Evolutionary conservation across 2,888 invertebrate genomes (phyloP).

Genomic region (Cephus spinipes): DNA sequence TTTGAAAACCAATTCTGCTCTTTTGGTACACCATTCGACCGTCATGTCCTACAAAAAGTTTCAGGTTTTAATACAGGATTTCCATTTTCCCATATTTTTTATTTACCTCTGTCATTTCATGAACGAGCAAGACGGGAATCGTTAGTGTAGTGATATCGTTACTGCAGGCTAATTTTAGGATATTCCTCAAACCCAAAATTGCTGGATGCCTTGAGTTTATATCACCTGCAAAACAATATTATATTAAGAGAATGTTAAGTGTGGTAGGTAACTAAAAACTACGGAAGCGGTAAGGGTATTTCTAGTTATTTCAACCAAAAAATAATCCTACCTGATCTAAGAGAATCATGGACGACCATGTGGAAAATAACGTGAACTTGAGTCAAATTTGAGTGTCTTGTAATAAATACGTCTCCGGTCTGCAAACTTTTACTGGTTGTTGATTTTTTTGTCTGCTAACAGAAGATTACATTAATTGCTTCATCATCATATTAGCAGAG

Average conservation of each 20-base stretch:
- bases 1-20: slow-evolving; percentile 97
- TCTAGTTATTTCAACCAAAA: background rate
- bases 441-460: slow-evolving; percentile 57
- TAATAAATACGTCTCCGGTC: slow-evolving; percentile 88
- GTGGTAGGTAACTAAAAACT: background rate
- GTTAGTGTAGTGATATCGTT: slow-evolving; percentile 94
- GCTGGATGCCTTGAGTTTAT: slow-evolving; percentile 96
- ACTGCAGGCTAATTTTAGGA: slow-evolving; percentile 93
- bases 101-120: slow-evolving; percentile 92
- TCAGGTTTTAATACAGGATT: slow-evolving; percentile 10
- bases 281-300: background rate
- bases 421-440: slow-evolving; percentile 74
- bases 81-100: slow-evolving; percentile 1
- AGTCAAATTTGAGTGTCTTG: slow-evolving; percentile 92
- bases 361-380: slow-evolving; percentile 97
- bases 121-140: slow-evolving; percentile 91
- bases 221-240: slow-evolving; percentile 74
- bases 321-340: slow-evolving; percentile 66
- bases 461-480: background rate
- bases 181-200: slow-evolving; percentile 93
- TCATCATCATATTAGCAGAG: background rate
- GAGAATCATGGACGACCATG: slow-evolving; percentile 87
- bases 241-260: slow-evolving; percentile 6
- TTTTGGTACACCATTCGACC: slow-evolving; percentile 93
- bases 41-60: slow-evolving; percentile 84